Percentiles rank a stretch among this genome's conserved stretches.
These are phyloP conservation scores for Florisuga fusca DNA, from an alignment of 2,797 vertebrate species.

Conservation along the genomic window DNA sequence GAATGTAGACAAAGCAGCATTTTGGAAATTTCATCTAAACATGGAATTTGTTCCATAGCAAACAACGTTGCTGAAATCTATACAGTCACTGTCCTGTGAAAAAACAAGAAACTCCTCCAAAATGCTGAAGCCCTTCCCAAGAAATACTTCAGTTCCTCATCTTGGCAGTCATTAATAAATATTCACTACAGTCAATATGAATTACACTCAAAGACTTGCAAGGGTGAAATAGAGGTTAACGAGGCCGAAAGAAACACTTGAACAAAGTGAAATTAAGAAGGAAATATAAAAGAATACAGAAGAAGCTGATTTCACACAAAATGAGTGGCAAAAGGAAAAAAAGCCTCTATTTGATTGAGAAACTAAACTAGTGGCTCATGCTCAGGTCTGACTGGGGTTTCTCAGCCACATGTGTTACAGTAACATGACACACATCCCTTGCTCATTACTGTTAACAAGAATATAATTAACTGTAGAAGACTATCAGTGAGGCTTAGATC, in stretches of 20 bases:
- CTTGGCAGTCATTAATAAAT: neutral
- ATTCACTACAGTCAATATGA: neutral
- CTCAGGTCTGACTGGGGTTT: neutral
- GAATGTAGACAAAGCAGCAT: neutral
- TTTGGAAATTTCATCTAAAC: neutral
- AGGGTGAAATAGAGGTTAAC: neutral
- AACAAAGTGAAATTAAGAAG: neutral
- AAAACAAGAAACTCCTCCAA: neutral
- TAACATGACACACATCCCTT: conserved; percentile 7
- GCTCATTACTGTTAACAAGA: conserved; percentile 48
- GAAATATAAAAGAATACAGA: neutral
- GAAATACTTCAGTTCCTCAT: neutral
- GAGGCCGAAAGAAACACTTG: neutral
- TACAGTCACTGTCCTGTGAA: neutral
- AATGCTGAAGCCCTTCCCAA: neutral
- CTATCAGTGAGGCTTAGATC: neutral
- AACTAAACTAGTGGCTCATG: neutral
- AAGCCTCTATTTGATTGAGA: neutral
- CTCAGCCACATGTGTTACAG: neutral
- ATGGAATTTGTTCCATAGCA: neutral
- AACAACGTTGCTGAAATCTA: neutral
- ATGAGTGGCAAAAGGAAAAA: neutral
- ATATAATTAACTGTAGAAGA: conserved; percentile 34
- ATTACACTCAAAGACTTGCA: neutral
- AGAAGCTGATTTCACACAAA: neutral